Percentiles rank a stretch among this genome's conserved stretches.
These are phyloP conservation scores for Gandaritis pyraliata DNA, from an alignment of 2,888 invertebrate genomes.

Conservation along the genomic window DNA sequence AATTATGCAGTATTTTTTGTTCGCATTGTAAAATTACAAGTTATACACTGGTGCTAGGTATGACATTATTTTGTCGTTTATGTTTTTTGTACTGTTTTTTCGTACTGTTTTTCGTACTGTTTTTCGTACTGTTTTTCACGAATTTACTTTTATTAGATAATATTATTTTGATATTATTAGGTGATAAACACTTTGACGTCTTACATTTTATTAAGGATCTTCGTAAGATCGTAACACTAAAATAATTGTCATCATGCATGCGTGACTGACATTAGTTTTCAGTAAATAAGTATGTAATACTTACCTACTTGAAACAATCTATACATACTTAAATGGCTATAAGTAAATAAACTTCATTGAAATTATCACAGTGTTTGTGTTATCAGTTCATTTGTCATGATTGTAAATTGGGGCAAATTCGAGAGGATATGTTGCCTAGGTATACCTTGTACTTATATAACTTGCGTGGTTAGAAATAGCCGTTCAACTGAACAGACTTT, in stretches of 20 bases:
- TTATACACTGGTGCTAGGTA: neutral
- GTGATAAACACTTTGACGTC: too few species aligned
- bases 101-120: neutral
- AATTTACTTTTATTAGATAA: too few species aligned
- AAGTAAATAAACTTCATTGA: slow-evolving; percentile 56
- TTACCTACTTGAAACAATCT: slow-evolving; percentile 10
- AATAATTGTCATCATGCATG: too few species aligned
- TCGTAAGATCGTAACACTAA: too few species aligned
- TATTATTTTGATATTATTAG: too few species aligned
- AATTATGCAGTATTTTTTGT: slow-evolving; percentile 19
- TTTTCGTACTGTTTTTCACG: neutral
- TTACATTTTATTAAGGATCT: too few species aligned
- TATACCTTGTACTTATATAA: too few species aligned
- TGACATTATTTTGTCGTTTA: neutral
- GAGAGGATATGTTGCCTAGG: slow-evolving; percentile 35
- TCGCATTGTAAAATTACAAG: slow-evolving; percentile 13
- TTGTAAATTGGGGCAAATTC: slow-evolving; percentile 60
- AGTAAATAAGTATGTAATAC: too few species aligned
- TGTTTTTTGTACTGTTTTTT: neutral
- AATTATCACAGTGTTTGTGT: slow-evolving; percentile 51
- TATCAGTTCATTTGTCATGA: slow-evolving; percentile 45
- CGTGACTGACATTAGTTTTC: too few species aligned
- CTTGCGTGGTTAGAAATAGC: too few species aligned
- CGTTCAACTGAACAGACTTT: neutral
- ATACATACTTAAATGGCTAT: slow-evolving; percentile 43